A percentile compares a stretch with the other conserved stretches of the same genome.
Evolutionary conservation across 1,140 invertebrate genomes (phyloP).

Genomic region (Macrosteles quadrilineatus): DNA sequence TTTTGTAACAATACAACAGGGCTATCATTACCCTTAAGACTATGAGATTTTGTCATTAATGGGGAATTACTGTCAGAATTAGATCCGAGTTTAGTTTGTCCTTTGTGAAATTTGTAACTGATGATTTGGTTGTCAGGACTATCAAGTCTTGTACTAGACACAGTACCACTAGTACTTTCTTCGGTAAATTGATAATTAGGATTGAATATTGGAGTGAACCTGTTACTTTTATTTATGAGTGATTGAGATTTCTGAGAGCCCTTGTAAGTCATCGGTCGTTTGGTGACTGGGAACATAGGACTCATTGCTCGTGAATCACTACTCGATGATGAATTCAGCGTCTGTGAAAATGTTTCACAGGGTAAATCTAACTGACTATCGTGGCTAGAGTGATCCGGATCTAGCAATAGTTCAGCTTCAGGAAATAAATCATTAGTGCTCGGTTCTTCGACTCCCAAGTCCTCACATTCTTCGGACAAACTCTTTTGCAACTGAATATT

Average conservation of each 20-base stretch:
- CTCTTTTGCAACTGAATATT: slow-evolving; percentile 64
- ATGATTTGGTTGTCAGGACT: background rate
- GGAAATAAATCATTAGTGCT: slow-evolving; percentile 76
- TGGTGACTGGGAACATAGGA: background rate
- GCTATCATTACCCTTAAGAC: background rate
- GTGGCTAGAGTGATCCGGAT: slow-evolving; percentile 54
- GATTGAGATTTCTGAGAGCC: background rate
- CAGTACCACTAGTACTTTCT: background rate
- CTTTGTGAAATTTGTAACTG: background rate
- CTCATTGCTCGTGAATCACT: slow-evolving; percentile 23
- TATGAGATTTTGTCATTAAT: background rate
- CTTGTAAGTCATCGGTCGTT: background rate
- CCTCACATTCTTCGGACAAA: slow-evolving; percentile 73
- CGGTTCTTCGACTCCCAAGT: slow-evolving; percentile 73
- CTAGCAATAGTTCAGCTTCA: slow-evolving; percentile 70
- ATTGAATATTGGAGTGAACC: background rate
- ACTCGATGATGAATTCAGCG: slow-evolving; percentile 37
- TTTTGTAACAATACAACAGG: background rate
- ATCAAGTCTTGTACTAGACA: background rate
- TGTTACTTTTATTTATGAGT: background rate
- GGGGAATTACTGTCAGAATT: background rate
- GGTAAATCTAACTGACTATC: slow-evolving; percentile 33
- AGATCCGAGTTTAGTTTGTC: background rate
- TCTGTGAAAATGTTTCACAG: slow-evolving; percentile 31
- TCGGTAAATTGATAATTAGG: background rate